Evolutionary conservation across 2,113 vertebrate species (phyloP).

Genomic region (Blennius ocellaris): DNA sequence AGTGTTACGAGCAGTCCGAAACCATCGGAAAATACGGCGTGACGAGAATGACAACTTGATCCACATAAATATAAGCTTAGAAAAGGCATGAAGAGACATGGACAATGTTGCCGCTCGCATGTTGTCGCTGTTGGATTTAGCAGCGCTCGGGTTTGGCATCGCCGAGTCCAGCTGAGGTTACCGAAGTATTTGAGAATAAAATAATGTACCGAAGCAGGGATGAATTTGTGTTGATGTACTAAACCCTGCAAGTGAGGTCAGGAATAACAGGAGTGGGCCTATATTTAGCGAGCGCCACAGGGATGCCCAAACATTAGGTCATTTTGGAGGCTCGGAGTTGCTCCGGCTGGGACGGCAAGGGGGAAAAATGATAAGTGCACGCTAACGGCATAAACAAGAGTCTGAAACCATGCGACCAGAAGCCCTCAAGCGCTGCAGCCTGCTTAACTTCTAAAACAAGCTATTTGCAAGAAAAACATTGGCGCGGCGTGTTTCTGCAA

Average conservation of each 20-base stretch:
- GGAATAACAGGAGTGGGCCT: conserved; percentile 21
- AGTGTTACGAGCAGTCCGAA: background rate
- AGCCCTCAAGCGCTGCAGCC: background rate
- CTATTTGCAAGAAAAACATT: background rate
- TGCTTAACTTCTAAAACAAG: background rate
- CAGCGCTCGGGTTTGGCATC: conserved; percentile 8
- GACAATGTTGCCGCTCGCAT: conserved; percentile 7
- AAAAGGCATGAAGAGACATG: conserved; percentile 14
- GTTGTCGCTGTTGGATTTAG: conserved; percentile 15
- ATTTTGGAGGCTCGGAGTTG: conserved; percentile 13
- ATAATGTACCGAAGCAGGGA: conserved; percentile 7
- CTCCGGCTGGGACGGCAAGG: background rate
- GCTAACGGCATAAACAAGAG: background rate
- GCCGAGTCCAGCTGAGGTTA: background rate
- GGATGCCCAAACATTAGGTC: conserved; percentile 8
- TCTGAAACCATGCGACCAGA: background rate
- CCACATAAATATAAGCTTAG: conserved; percentile 17
- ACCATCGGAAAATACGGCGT: conserved; percentile 16
- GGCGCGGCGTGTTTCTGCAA: too few species aligned
- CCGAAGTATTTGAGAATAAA: conserved; percentile 12
- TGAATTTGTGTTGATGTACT: conserved; percentile 5
- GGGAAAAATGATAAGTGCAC: background rate
- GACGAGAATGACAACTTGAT: conserved; percentile 23
- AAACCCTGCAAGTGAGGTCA: conserved; percentile 18
- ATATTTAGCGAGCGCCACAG: background rate